Conservation (phyloP, 2,888 invertebrate genomes). For the Linyphia triangularis region DNA sequence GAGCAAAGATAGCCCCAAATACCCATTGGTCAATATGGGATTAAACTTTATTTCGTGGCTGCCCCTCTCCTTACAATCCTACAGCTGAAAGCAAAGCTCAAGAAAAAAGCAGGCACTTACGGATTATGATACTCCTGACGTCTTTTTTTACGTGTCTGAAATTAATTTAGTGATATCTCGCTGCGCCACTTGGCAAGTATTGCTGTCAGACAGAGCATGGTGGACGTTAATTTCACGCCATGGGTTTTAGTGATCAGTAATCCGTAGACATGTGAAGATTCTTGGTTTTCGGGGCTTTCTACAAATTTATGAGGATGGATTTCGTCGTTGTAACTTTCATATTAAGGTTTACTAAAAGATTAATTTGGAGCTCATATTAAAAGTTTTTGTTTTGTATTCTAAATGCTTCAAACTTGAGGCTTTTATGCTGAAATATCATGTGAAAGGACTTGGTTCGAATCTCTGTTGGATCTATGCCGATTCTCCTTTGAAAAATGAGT, state of each 20-base stretch:
- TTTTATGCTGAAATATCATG: too few relatives aligned
- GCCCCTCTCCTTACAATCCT: neutral
- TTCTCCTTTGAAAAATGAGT: too few relatives aligned
- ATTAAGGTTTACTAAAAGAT: too few relatives aligned
- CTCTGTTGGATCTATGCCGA: too few relatives aligned
- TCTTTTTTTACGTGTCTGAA: slow-evolving; percentile 72
- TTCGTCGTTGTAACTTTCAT: too few relatives aligned
- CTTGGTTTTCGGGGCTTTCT: slow-evolving; percentile 39
- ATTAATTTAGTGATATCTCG: slow-evolving; percentile 72
- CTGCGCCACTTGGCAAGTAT: slow-evolving; percentile 68
- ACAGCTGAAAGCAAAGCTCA: slow-evolving; percentile 34
- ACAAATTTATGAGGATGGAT: slow-evolving; percentile 33
- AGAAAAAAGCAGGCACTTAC: slow-evolving; percentile 52
- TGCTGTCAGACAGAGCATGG: slow-evolving; percentile 59
- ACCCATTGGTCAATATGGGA: slow-evolving; percentile 61
- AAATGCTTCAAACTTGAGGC: too few relatives aligned
- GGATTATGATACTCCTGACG: slow-evolving; percentile 65
- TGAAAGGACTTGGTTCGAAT: too few relatives aligned
- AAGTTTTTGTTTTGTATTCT: too few relatives aligned
- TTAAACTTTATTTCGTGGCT: slow-evolving; percentile 58
- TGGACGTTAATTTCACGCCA: slow-evolving; percentile 70
- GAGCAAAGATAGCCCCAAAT: slow-evolving; percentile 21
- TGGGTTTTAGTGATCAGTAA: slow-evolving; percentile 70
- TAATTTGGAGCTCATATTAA: too few relatives aligned
- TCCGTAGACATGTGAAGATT: slow-evolving; percentile 49